Base-by-base conservation (phyloP, 2,797 vertebrate species). In the Molossus molossus region DNA sequence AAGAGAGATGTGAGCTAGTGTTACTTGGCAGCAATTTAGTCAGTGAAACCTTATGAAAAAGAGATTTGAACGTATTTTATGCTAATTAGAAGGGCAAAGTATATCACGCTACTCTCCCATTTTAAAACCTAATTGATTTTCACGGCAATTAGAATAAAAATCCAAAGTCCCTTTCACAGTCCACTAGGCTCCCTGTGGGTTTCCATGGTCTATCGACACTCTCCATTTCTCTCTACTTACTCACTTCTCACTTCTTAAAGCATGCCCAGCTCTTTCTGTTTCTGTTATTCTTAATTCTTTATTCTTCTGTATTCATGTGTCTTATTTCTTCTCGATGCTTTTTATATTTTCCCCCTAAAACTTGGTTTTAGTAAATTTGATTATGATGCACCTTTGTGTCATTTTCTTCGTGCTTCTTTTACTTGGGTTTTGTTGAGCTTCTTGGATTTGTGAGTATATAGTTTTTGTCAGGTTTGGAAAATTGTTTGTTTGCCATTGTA, bases 401-500 rank as follows among this genome's bases (percentile, higher is more conserved):
- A 91, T 64, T 95, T 92, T 80, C 37, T 55, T 72, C 21, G 33
- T 76, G 3, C 76, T 92, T 84, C 9, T 77, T 91, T 89, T 90
- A 62, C 48, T 94, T 83, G 45, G 40, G 18, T 82, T 93, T 91
- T 88, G n/a, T 73, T 88, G 50, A 53, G 4, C 50, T 80, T 73
- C 70, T 92, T 83, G 6, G 14, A 57, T 80, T 90, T 90, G 14
- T 93, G 45, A 65, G 9, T 72, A 55, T 75, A 73, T 53, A 60
- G 6, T 25, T 90, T 69, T 86, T 18, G 65, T 62, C 23, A 94
- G 37, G 76, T 90, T 83, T 67, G 17, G 45, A 83, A 87, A 55
- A 55, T n/a, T 40, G 65, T 69, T n/a, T 40, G 65, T 69, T 69
- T 69, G 73, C 60, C 29, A 57, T 87, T 70, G 23, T 58, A 67